Conservation (phyloP, 2,797 vertebrate genomes). For the Alcedo atthis region DNA sequence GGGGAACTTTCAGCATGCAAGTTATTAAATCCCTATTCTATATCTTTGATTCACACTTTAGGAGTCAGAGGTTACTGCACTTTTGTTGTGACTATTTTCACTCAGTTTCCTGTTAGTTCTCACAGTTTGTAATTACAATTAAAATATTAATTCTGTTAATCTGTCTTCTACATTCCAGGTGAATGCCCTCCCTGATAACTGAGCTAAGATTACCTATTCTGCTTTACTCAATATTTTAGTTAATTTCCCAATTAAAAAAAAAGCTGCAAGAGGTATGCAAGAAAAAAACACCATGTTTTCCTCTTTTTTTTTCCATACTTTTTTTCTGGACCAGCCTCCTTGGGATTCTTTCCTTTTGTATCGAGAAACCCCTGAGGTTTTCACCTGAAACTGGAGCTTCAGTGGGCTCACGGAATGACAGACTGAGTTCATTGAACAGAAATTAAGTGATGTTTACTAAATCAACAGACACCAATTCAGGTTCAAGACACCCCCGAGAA, state of each 20-base stretch:
- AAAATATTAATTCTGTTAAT: not conserved
- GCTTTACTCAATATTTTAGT: not conserved
- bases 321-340: not conserved
- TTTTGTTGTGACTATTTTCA: not conserved
- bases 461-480: not conserved
- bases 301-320: fast-evolving
- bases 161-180: not conserved
- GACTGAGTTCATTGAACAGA: not conserved
- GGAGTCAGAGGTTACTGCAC: not conserved
- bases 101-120: not conserved
- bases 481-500: not conserved
- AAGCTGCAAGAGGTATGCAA: not conserved
- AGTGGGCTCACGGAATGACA: not conserved
- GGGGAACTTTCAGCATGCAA: fast-evolving
- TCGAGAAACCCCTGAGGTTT: not conserved
- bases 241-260: not conserved
- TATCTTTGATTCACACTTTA: not conserved
- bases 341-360: not conserved
- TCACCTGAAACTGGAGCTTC: not conserved
- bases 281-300: not conserved
- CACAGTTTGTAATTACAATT: not conserved
- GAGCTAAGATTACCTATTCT: not conserved
- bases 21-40: not conserved
- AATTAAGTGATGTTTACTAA: not conserved
- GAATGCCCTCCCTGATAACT: not conserved